Base-by-base conservation (phyloP, 2,113 vertebrate species). In the Cyanistes caeruleus region DNA sequence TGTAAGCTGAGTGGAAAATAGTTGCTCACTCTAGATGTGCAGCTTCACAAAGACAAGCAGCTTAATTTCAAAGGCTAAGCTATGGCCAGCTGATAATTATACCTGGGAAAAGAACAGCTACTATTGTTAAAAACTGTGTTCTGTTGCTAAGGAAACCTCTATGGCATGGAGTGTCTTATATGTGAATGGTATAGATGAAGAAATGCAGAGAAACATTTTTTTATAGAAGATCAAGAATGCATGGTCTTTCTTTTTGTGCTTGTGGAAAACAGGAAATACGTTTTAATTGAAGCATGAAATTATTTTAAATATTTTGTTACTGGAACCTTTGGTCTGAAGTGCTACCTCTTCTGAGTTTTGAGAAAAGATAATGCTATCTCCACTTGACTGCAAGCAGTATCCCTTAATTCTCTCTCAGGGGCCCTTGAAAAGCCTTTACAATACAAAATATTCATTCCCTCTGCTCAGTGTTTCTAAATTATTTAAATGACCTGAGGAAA, bases 61-160 rank as follows among this genome's bases (percentile, higher is more conserved):
- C 44, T 80, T 79, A 28, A 81, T 82, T 96, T 91, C 62, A 82
- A 78, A 92, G 39, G 69, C 48, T 67, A 14, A 79, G 69, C 33
- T 92, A 43, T 80, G 68, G 75, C 55, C 86, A 72, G 27, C 21
- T 80, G 48, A 25, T 80, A 86, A 63, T n/a, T 63, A 69, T 87
- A 87, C 65, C 76, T 90, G 87, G 20, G 69, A n/a, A 87, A 96
- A 90, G 90, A 86, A 60, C 62, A 80, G 90, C 88, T 87, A 48
- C 68, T 89, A 37, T 44, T 88, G 74, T 55, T 56, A 59, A 95
- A 93, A 37, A 81, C 82, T 86, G 87, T 84, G 56, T 88, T 94
- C 87, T 0, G 89, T 97, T 96, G 91, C 93, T 77, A 96, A 95
- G 92, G 96, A 81, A 97, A 97, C 93, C 55, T 90, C 67, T 77